Evolutionary conservation across 2,797 vertebrate genomes (phyloP).

Genomic region (Pempheris klunzingeri): DNA sequence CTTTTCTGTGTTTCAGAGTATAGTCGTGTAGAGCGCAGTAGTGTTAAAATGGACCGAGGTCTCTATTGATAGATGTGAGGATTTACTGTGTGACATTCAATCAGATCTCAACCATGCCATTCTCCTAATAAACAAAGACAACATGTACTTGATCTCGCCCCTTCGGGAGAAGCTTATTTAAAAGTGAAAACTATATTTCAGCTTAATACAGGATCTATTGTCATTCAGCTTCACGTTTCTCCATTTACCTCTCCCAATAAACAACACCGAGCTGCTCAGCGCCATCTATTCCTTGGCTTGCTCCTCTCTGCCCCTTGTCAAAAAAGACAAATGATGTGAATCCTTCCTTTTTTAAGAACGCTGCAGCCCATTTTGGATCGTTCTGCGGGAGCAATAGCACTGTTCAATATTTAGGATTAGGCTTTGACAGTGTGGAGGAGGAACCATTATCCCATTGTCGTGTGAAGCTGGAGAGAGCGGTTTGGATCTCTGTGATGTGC

Average conservation of each 20-base stretch:
- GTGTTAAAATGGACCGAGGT: background rate
- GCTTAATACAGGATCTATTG: constrained; percentile 50
- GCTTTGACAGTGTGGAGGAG: constrained; percentile 71
- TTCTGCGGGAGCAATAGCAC: constrained; percentile 54
- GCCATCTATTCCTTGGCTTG: constrained; percentile 57
- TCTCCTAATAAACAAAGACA: constrained; percentile 32
- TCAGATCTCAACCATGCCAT: constrained; percentile 29
- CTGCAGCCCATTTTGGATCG: constrained; percentile 61
- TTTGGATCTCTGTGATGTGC: constrained; percentile 84
- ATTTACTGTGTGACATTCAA: constrained; percentile 44
- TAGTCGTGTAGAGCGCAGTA: background rate
- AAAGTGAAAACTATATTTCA: constrained; percentile 49
- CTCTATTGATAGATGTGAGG: constrained; percentile 46
- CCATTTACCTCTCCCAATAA: constrained; percentile 62
- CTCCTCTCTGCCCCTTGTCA: constrained; percentile 72
- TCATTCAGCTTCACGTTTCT: constrained; percentile 57
- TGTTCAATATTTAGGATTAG: constrained; percentile 76
- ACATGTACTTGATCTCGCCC: constrained; percentile 27
- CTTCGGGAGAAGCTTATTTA: constrained; percentile 33
- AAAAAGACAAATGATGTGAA: constrained; percentile 77
- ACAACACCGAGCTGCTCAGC: constrained; percentile 48
- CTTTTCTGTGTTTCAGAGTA: background rate
- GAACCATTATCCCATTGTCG: constrained; percentile 78
- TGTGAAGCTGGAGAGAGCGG: constrained; percentile 70
- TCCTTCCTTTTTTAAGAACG: constrained; percentile 66